These are phyloP conservation scores for Sebastes kiyomatsui DNA, from an alignment of 2,797 vertebrate species.

Conservation along the genomic window DNA sequence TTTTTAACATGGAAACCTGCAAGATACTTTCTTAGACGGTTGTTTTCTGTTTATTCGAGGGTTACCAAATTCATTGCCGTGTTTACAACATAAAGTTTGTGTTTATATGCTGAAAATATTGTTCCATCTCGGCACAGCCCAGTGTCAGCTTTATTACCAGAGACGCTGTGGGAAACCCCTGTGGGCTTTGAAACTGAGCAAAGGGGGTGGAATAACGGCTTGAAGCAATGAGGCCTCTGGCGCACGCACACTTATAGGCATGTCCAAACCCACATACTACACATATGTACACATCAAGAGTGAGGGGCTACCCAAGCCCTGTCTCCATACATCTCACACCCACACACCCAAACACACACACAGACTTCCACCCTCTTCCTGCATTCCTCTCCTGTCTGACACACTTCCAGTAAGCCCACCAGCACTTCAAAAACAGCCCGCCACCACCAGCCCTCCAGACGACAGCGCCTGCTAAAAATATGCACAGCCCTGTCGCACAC, in stretches of 20 bases:
- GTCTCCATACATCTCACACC: conserved; percentile 9
- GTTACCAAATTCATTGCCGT: background rate
- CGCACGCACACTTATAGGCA: conserved; percentile 1
- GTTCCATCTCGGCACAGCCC: background rate
- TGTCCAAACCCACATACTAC: conserved; percentile 9
- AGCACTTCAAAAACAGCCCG: conserved; percentile 69
- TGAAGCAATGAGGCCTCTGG: conserved; percentile 25
- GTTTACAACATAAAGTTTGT: background rate
- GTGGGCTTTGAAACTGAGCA: conserved; percentile 38
- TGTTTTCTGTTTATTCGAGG: conserved; percentile 3
- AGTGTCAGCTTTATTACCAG: conserved; percentile 34
- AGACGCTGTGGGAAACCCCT: conserved; percentile 49
- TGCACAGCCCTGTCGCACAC: conserved; percentile 29
- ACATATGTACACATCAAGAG: conserved; percentile 34
- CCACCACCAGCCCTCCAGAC: conserved; percentile 50
- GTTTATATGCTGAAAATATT: conserved; percentile 12
- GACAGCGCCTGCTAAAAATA: conserved; percentile 59
- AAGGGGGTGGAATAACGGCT: conserved; percentile 17
- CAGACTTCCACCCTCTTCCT: conserved; percentile 61
- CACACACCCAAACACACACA: conserved; percentile 19
- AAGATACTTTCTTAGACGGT: background rate
- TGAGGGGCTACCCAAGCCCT: conserved; percentile 20
- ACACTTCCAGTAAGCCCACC: conserved; percentile 81
- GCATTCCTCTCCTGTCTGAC: conserved; percentile 78
- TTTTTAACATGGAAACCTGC: background rate